Conservation (phyloP, 2,888 invertebrate genomes). For the Sepiola atlantica region DNA sequence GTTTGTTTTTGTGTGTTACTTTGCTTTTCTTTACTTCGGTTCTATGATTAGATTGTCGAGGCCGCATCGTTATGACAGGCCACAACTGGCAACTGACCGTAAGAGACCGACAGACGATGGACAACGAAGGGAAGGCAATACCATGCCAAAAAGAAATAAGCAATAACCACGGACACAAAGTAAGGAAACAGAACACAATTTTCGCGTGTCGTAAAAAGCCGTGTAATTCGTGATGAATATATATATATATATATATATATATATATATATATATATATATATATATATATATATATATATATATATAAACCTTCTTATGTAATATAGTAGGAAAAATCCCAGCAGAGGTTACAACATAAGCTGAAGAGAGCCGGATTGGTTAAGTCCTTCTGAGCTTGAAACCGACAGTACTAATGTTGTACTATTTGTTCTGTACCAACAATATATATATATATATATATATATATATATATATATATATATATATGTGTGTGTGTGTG, state of each 20-base stretch:
- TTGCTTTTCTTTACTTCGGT: neutral
- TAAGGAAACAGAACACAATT: neutral
- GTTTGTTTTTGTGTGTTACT: no score
- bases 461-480: neutral
- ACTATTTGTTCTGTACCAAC: no score
- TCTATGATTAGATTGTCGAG: neutral
- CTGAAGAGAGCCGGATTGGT: no score
- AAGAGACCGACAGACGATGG: neutral
- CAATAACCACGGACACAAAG: neutral
- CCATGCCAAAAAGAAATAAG: no score
- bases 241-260: neutral
- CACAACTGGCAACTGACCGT: neutral
- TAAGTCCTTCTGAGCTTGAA: no score
- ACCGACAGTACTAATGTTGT: no score
- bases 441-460: neutral
- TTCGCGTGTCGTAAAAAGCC: neutral
- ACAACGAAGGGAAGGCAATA: neutral
- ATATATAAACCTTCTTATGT: no score
- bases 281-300: neutral
- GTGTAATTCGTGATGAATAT: neutral
- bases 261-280: neutral
- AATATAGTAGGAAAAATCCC: no score
- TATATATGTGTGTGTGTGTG: neutral
- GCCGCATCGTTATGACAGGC: neutral
- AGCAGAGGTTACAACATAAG: no score